phyloP scores from a whole-genome alignment of 2,888 invertebrate genomes.

The Malachius bipustulatus region DNA sequence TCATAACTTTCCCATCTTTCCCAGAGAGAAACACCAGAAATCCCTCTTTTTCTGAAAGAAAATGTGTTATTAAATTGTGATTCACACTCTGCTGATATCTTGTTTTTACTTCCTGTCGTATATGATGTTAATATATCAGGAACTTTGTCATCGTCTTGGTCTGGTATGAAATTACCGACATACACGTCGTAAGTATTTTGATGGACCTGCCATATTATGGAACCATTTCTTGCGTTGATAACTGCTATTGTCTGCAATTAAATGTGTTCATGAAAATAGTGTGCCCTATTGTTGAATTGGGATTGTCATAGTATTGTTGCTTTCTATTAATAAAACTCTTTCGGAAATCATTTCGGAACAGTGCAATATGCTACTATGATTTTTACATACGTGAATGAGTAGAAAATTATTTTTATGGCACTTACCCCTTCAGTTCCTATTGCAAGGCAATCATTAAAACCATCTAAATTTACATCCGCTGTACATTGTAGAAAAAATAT shows the following conservation, averaged over 20 bases:
- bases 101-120: constrained; percentile 34
- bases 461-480: constrained; percentile 57
- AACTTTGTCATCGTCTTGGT: constrained; percentile 56
- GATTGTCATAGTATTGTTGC: too few relatives aligned
- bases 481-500: constrained; percentile 63
- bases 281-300: too few relatives aligned
- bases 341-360: too few relatives aligned
- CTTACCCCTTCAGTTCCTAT: constrained; percentile 61
- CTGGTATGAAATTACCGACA: constrained; percentile 57
- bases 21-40: constrained; percentile 60
- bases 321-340: too few relatives aligned
- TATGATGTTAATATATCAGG: constrained; percentile 61
- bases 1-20: constrained; percentile 50
- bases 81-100: too few relatives aligned
- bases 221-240: constrained; percentile 54
- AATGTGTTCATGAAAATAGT: too few relatives aligned
- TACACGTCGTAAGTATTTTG: constrained; percentile 45
- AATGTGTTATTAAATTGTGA: background rate
- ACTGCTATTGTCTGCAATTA: constrained; percentile 54
- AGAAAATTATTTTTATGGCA: constrained; percentile 10
- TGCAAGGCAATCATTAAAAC: constrained; percentile 57
- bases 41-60: constrained; percentile 36
- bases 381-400: constrained; percentile 2
- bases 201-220: constrained; percentile 51
- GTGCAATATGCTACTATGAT: too few relatives aligned